Evolutionary conservation across 2,888 invertebrate species (phyloP), one percentile per base, ranked within the genome.

Genomic region (Poecilus cupreus): DNA sequence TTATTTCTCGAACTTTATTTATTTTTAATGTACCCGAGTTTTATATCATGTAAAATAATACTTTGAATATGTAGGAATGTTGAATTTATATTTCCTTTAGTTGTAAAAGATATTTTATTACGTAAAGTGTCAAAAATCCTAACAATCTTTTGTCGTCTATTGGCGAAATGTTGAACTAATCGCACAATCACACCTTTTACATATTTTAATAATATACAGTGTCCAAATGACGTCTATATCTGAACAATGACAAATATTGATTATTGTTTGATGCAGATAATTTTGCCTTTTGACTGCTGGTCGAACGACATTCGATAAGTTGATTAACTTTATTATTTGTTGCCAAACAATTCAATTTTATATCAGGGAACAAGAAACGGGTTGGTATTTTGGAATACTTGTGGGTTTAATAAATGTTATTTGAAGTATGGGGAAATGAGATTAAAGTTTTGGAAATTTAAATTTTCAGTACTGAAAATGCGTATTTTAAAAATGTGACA

Each of bases 41-140:
- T 32, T 68, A 68, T 37, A 18, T 18, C 64, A 18, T 68, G 64
- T 68, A 54, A 68, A 68, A 68, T 68, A 37, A 68, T 37, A 60
- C 24, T 60, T 60, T 37, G 64, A 37, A 68, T 68, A 68, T 68
- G 32, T 68, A 26, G 60, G 51, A 26, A 60, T 60, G 32, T 60
- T 10, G 13, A 54, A 22, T 54, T 20, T 20, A 54, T 20, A 54
- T 54, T 20, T 54, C 20, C 54, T 54, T 3, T 6, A 26, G 60
- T 32, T 26, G 13, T 46, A 46, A 46, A 46, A n/a, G 13, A 46
- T 37, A 68, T 68, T 26, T 60, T 68, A 68, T 68, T 16, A 32
- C 64, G 37, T 68, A 68, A 68, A 68, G 37, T 20, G 37, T 37
- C 64, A 68, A 60, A 60, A 60, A 24, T 60, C 26, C 60, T 60